Percentiles rank a stretch among this genome's conserved stretches.
Conservation (phyloP, 2,888 invertebrate species). For the Sinhomidia bicolor region DNA sequence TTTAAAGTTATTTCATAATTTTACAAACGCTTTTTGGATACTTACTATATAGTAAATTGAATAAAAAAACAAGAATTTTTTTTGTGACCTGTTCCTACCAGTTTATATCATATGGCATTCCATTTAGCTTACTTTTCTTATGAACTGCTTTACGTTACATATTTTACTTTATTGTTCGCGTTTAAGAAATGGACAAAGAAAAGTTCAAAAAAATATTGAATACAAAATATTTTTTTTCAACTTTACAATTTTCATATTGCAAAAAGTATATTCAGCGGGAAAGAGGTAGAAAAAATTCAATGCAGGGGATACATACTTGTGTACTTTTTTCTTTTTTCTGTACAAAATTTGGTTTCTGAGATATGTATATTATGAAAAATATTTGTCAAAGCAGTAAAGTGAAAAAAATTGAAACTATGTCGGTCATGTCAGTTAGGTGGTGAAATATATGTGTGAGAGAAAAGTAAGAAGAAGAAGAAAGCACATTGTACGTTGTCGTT, state of each 20-base stretch:
- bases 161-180: neutral
- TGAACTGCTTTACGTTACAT: neutral
- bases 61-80: neutral
- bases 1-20: conserved; percentile 44
- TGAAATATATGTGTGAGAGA: neutral
- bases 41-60: conserved; percentile 16
- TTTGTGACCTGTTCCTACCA: conserved; percentile 25
- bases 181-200: neutral
- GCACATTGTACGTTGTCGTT: conserved; percentile 1
- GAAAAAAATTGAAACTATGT: neutral
- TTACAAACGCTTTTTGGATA: conserved; percentile 1
- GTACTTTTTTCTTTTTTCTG: neutral
- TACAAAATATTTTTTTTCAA: neutral
- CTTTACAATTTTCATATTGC: neutral
- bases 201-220: conserved; percentile 1
- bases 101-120: conserved; percentile 23
- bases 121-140: conserved; percentile 21
- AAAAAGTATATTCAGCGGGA: neutral
- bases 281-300: too few relatives aligned
- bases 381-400: neutral
- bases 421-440: neutral
- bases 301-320: too few relatives aligned
- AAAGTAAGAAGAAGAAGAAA: neutral
- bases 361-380: neutral
- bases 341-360: neutral